Evolutionary conservation across 2,797 vertebrate genomes (phyloP), one percentile per base, ranked within the genome.

Genomic region (Columba guinea): DNA sequence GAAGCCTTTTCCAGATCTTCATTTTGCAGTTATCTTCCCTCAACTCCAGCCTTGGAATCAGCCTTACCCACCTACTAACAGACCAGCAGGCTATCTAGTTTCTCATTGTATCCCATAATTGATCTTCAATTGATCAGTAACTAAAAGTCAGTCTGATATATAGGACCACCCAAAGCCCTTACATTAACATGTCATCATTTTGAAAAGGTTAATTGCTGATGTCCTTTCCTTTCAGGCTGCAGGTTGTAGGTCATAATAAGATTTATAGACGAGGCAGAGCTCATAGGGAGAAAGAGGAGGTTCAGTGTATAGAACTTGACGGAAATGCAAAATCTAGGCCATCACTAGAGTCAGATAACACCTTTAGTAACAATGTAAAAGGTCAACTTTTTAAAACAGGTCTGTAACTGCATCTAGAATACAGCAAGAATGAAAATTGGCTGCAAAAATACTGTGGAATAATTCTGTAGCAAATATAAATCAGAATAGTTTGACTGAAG

Each of bases 191-290:
- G 28, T 9, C 68, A 76, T 90, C 49, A 49, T 92, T 92, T 79
- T 90, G 34, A 75, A 93, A 94, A 80, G 37, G 55, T 73, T 93
- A 88, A 88, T 85, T 94, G 79, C 56, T 83, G 76, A 52, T 60
- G 59, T 84, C 28, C 59, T 58, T 87, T 71, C 46, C 86, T 88
- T 90, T 85, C 83, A 93, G 53, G 60, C 20, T 80, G 49, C 46
- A 84, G 55, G 41, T 83, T 78, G 41, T 39, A 85, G 55, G 48
- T n/a, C 28, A 83, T 20, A 60, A 11, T 41, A 82, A 90, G 84
- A 92, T 92, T 92, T 90, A 93, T 70, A 86, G 86, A 62, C 4
- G 11, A 48, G n/a, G 39, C 49, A 56, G 71, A 94, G 8, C 28
- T 84, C 32, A 21, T 0, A 58, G 35, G 14, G 5, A 89, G 37